Evolutionary conservation across 2,888 invertebrate genomes (phyloP).

Genomic region (Parnassius apollo): DNA sequence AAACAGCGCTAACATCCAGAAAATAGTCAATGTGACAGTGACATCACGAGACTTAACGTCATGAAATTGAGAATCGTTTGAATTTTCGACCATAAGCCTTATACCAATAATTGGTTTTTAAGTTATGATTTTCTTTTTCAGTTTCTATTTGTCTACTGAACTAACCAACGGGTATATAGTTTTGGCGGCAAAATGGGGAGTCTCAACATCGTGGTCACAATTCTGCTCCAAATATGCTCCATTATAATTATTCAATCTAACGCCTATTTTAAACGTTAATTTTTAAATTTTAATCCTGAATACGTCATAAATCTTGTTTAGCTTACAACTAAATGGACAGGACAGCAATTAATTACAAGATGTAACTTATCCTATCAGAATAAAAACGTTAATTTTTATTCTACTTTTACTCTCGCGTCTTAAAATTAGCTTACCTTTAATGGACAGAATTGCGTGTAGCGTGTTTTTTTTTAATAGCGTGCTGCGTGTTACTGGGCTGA

Average conservation of each 20-base stretch:
- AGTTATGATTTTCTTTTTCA: no score
- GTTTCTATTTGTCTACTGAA: not conserved
- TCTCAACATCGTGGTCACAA: constrained; percentile 10
- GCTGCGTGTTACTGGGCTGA: constrained; percentile 42
- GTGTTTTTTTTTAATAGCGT: constrained; percentile 56
- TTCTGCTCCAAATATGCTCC: constrained; percentile 8
- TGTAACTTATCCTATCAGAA: constrained; percentile 55
- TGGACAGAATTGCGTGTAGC: constrained; percentile 80
- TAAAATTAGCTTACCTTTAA: constrained; percentile 64
- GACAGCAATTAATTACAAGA: constrained; percentile 70
- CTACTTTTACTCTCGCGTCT: constrained; percentile 57
- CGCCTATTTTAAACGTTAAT: constrained; percentile 24
- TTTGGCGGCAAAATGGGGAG: constrained; percentile 2
- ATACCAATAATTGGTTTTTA: no score
- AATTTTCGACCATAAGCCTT: no score
- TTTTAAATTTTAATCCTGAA: constrained; percentile 31
- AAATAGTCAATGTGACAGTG: no score
- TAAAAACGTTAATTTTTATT: constrained; percentile 50
- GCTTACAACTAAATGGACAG: constrained; percentile 58
- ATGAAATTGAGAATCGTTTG: no score
- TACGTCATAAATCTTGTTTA: constrained; percentile 40
- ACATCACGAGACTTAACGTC: no score
- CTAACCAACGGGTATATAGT: not conserved
- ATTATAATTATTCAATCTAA: constrained; percentile 11
- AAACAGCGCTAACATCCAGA: no score